Evolutionary conservation across 2,113 vertebrate genomes (phyloP).

Genomic region (Antechinus flavipes): DNA sequence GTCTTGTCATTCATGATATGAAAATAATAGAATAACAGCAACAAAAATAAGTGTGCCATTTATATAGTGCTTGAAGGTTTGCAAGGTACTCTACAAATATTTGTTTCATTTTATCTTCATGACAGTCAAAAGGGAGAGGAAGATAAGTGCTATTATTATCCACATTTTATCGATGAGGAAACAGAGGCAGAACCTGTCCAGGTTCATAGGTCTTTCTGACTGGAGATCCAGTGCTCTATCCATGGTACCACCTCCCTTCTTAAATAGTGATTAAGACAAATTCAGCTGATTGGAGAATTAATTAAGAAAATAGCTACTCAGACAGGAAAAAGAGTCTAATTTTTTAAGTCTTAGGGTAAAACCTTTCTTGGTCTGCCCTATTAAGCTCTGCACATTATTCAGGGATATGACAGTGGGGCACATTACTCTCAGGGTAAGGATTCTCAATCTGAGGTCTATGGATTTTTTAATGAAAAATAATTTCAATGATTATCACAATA

Average conservation of each 20-base stretch:
- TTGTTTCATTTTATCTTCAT: neutral
- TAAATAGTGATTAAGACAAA: neutral
- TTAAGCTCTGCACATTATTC: neutral
- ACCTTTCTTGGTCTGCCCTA: neutral
- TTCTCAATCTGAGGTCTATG: neutral
- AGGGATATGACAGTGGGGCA: neutral
- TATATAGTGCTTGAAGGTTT: neutral
- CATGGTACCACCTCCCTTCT: neutral
- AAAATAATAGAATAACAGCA: neutral
- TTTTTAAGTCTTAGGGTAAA: neutral
- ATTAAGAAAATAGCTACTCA: neutral
- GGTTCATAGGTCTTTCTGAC: neutral
- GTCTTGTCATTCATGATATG: neutral
- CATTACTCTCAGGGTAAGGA: neutral
- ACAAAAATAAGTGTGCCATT: neutral
- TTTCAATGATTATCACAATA: neutral
- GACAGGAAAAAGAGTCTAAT: neutral
- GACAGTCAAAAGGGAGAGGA: neutral
- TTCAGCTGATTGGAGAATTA: neutral
- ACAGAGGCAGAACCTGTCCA: neutral
- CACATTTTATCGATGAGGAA: neutral
- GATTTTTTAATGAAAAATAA: neutral
- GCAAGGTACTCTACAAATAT: neutral
- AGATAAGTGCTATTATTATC: neutral
- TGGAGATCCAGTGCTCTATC: neutral